Conservation (phyloP, 92 coral and sea anemone species). For the Blastomussa wellsi region DNA sequence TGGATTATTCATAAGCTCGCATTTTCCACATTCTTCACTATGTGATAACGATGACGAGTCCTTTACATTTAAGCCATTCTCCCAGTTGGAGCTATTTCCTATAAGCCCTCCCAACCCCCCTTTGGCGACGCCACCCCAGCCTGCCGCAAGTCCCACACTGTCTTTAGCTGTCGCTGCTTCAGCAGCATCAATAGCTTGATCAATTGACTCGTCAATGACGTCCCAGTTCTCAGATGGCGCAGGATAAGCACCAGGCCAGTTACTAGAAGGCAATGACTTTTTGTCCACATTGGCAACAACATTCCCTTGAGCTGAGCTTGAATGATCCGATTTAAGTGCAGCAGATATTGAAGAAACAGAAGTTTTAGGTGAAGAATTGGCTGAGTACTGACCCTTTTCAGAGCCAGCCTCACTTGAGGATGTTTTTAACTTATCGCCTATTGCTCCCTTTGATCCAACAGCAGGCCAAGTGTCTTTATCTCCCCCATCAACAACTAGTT, state of each 20-base stretch:
- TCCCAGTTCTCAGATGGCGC: conserved; percentile 80
- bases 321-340: conserved; percentile 37
- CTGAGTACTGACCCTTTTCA: conserved; percentile 58
- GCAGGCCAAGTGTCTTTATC: conserved; percentile 97
- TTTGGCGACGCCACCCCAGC: conserved; percentile 80
- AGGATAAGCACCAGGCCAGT: conserved; percentile 51
- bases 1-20: conserved; percentile 36
- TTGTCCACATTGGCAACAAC: conserved; percentile 46
- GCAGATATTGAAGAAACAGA: conserved; percentile 36
- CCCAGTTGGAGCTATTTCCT: conserved; percentile 72
- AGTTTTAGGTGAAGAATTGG: conserved; percentile 42
- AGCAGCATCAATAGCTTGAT: conserved; percentile 85
- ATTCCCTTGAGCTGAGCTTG: conserved; percentile 39
- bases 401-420: conserved; percentile 41
- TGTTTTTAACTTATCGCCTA: conserved; percentile 45
- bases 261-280: conserved; percentile 36
- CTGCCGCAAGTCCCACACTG: conserved; percentile 61
- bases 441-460: conserved; percentile 76
- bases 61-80: conserved; percentile 28
- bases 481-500: conserved; percentile 84
- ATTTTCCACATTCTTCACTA: conserved; percentile 23
- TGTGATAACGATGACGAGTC: conserved; percentile 36
- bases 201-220: conserved; percentile 76
- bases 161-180: conserved; percentile 66
- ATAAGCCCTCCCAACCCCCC: conserved; percentile 89